Evolutionary conservation across 1,140 invertebrate species (phyloP), one percentile per base, ranked within the genome.

Genomic region (Papilio machaon): DNA sequence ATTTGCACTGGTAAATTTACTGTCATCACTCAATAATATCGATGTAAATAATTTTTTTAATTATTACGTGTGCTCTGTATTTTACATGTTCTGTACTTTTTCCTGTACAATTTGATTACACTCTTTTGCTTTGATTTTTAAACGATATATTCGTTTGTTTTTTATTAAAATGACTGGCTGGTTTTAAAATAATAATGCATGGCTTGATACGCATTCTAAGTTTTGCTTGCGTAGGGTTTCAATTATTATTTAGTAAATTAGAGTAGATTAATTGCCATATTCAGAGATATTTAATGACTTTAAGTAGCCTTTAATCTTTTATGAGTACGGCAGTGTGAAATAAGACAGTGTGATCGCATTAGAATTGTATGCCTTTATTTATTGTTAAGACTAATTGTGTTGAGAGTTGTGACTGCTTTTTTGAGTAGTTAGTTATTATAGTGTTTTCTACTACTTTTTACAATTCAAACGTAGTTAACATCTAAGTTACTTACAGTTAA

Each of bases 1-100:
- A 49, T 95, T 94, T 88, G 93, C 94, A 85, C 91, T 95, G 95
- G 95, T 95, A 95, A 95, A 90, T 93, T 91, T 92, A 92, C 88
- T 92, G 87, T 90, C 89, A 82, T 88, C 89, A 85, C 86, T 91
- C 88, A 93, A 86, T 91, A 92, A 91, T 90, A 83, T 91, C 86
- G 91, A 93, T 91, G 91, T 92, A 91, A 93, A 89, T 93, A 92
- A 86, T 89, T 84, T 89, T 91, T 91, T 86, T 75, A 70, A 70
- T 84, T 80, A 88, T 79, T 85, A 79, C 80, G 64, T 85, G 82
- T 80, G 67, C 19, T 82, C 8, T 80, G 79, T 78, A 80, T 23
- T 19, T 83, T 54, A 60, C 30, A 4, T 49, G n/a, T 19, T 19
- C 15, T 75, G 43, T 75, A 52, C 54, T 76, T 47, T 49, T 5